phyloP scores from a whole-genome alignment of 2,888 invertebrate species.

The Orthosia incerta region DNA sequence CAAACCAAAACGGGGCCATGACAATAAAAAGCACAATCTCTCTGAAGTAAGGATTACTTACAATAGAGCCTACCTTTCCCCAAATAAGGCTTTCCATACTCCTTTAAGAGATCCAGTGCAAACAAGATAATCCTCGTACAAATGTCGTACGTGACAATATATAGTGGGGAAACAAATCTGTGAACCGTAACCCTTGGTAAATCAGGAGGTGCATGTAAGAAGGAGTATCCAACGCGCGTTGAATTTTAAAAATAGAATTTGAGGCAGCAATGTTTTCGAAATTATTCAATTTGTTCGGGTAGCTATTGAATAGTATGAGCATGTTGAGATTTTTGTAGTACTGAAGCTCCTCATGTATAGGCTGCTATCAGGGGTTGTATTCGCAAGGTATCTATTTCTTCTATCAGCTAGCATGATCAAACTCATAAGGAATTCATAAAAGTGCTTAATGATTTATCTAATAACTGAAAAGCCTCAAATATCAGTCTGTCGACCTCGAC shows the following conservation, averaged over 20 bases:
- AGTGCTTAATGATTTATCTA: neutral
- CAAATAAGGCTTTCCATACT: conserved; percentile 53
- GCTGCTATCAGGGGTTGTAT: neutral
- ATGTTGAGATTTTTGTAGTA: conserved; percentile 53
- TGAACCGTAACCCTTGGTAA: conserved; percentile 62
- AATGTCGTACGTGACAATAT: conserved; percentile 68
- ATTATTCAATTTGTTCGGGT: conserved; percentile 67
- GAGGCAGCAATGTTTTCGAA: conserved; percentile 57
- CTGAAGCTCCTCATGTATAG: neutral
- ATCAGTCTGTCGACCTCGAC: neutral
- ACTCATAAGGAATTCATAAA: neutral
- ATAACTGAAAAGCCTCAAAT: neutral
- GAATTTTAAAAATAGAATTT: conserved; percentile 73
- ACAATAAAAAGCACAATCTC: conserved; percentile 64
- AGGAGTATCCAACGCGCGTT: conserved; percentile 66
- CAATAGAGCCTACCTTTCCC: conserved; percentile 46
- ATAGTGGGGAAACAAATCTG: conserved; percentile 70
- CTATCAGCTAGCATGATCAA: neutral
- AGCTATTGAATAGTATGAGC: conserved; percentile 64
- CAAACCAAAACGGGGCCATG: conserved; percentile 38
- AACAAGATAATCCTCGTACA: conserved; percentile 70
- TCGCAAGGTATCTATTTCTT: neutral
- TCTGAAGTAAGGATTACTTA: conserved; percentile 66
- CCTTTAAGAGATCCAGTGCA: conserved; percentile 67
- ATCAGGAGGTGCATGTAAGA: conserved; percentile 67